Evolutionary conservation across 2,888 invertebrate species (phyloP).

Genomic region (Harpalus rubripes): DNA sequence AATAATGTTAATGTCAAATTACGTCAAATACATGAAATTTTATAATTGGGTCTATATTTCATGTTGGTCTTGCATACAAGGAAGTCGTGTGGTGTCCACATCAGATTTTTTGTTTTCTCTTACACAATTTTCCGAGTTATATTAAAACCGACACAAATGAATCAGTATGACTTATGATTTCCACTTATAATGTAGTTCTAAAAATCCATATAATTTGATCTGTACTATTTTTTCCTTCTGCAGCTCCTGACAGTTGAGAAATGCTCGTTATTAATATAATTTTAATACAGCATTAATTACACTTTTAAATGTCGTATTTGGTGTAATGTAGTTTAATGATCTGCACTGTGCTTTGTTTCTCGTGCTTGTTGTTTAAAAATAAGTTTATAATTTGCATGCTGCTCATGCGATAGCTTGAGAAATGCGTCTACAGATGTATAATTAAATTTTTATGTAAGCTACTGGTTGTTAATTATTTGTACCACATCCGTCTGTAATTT

Average conservation of each 20-base stretch:
- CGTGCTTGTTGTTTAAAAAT: slow-evolving; percentile 36
- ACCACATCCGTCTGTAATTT: slow-evolving; percentile 58
- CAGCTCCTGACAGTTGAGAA: slow-evolving; percentile 7
- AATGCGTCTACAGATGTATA: slow-evolving; percentile 52
- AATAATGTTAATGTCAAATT: too few species aligned
- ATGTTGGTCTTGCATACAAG: too few species aligned
- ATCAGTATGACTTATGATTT: background rate
- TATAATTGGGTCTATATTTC: too few species aligned
- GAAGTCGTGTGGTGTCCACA: too few species aligned
- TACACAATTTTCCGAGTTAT: too few species aligned
- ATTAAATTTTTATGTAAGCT: slow-evolving; percentile 59
- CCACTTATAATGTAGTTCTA: background rate
- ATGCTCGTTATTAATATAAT: slow-evolving; percentile 35
- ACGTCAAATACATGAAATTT: too few species aligned
- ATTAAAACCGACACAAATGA: background rate
- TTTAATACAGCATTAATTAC: slow-evolving; percentile 37
- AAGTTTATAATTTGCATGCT: slow-evolving; percentile 40
- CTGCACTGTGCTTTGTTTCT: slow-evolving; percentile 23
- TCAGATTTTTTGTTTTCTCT: too few species aligned
- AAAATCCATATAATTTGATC: background rate
- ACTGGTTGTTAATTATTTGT: slow-evolving; percentile 65
- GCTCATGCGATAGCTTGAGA: slow-evolving; percentile 34
- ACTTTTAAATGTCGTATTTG: slow-evolving; percentile 48
- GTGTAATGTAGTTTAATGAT: slow-evolving; percentile 41
- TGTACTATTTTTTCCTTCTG: background rate